A percentile compares a stretch with the other conserved stretches of the same genome.
phyloP scores from a whole-genome alignment of 35 echinoderm and acorn worm species.

The Ophiothrix spiculata region DNA sequence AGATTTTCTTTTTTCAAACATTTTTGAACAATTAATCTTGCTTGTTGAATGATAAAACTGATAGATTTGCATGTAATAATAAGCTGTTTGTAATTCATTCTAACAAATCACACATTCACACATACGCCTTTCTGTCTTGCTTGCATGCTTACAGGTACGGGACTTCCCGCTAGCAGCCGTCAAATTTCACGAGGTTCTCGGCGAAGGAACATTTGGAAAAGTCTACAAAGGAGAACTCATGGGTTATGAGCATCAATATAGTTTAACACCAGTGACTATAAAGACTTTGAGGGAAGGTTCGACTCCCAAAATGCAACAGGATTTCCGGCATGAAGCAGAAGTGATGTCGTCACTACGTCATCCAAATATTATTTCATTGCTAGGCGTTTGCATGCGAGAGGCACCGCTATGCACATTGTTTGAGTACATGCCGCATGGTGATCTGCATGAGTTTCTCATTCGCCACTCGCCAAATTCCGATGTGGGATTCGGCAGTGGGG shows the following conservation, averaged over 20 bases:
- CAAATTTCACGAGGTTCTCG: slow-evolving; percentile 84
- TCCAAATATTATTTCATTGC: slow-evolving; percentile 88
- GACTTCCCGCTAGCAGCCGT: slow-evolving; percentile 83
- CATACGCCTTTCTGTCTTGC: neutral
- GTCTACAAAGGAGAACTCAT: slow-evolving; percentile 79
- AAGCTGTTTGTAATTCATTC: neutral
- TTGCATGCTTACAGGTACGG: slow-evolving; percentile 49
- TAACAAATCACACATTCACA: neutral
- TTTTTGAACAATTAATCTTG: too few relatives aligned
- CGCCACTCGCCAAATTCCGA: slow-evolving; percentile 96
- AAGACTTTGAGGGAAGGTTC: slow-evolving; percentile 81
- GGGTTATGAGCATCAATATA: slow-evolving; percentile 85
- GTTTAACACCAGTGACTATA: slow-evolving; percentile 68
- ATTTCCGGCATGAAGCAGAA: slow-evolving; percentile 67
- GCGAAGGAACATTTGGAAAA: slow-evolving; percentile 94
- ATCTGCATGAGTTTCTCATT: slow-evolving; percentile 85
- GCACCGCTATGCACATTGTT: slow-evolving; percentile 88
- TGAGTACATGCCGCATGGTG: slow-evolving; percentile 85
- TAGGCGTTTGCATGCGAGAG: slow-evolving; percentile 72
- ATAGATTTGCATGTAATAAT: neutral
- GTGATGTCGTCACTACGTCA: slow-evolving; percentile 84
- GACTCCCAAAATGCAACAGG: slow-evolving; percentile 60
- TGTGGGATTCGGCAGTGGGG: slow-evolving; percentile 85
- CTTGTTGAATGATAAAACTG: too few relatives aligned
- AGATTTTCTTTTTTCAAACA: too few relatives aligned